phyloP scores from a whole-genome alignment of 1,140 invertebrate species.

The Drosophila bocki region DNA sequence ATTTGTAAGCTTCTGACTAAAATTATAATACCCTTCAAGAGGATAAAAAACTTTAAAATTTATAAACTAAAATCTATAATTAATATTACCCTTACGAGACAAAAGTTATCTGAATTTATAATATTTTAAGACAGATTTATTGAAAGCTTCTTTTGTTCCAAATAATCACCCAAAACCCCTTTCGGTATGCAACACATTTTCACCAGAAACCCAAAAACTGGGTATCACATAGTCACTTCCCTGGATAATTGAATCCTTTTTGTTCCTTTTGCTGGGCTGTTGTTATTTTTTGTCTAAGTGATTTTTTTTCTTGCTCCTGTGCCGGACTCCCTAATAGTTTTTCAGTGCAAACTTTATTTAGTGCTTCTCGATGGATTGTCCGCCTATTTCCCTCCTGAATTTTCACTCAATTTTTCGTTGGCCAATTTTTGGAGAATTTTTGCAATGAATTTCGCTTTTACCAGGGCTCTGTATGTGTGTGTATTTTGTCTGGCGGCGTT shows the following conservation, averaged over 20 bases:
- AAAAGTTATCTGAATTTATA: background rate
- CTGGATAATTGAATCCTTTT: background rate
- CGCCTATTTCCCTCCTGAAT: constrained; percentile 33
- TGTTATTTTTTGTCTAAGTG: constrained; percentile 58
- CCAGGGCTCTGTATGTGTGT: constrained; percentile 3
- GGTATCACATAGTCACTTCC: background rate
- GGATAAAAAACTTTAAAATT: too few species aligned
- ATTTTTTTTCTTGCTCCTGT: constrained; percentile 54
- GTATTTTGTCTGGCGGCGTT: constrained; percentile 62
- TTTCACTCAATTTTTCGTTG: constrained; percentile 62
- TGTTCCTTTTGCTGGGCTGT: constrained; percentile 18
- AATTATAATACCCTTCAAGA: too few species aligned
- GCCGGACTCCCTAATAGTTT: constrained; percentile 64
- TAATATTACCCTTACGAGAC: background rate
- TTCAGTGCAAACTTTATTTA: constrained; percentile 73
- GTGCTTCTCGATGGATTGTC: constrained; percentile 38
- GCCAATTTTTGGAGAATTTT: constrained; percentile 67
- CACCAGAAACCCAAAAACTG: background rate
- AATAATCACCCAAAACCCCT: background rate
- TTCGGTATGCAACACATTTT: background rate
- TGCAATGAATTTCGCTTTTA: constrained; percentile 68
- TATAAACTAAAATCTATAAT: background rate
- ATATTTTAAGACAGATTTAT: background rate
- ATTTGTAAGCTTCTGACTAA: too few species aligned
- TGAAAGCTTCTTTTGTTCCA: background rate